Conservation (phyloP, 2,797 vertebrate species). For the Betta splendens region DNA sequence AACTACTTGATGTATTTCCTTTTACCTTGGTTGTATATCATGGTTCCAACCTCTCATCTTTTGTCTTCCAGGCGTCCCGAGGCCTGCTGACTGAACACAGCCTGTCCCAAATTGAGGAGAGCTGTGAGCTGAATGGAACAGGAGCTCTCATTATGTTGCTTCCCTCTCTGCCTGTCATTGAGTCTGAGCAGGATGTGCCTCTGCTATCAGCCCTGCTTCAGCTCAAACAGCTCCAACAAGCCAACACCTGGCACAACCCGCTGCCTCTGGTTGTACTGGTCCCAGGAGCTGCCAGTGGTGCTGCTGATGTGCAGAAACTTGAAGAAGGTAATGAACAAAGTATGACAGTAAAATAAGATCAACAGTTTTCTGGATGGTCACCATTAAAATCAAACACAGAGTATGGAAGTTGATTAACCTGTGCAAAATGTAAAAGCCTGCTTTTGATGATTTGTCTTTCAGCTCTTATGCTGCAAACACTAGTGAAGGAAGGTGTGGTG, state of each 20-base stretch:
- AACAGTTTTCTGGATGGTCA: neutral
- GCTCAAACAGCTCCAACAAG: constrained; percentile 91
- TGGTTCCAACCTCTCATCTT: neutral
- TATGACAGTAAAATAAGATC: neutral
- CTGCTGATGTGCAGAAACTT: constrained; percentile 70
- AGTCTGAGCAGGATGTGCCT: constrained; percentile 83
- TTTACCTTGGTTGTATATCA: neutral
- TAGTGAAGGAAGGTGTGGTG: constrained; percentile 88
- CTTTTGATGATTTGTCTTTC: constrained; percentile 5
- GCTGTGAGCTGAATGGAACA: constrained; percentile 87
- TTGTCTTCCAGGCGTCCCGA: constrained; percentile 77
- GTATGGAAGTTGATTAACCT: neutral
- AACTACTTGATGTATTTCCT: no score
- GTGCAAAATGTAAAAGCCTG: neutral
- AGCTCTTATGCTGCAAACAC: constrained; percentile 88
- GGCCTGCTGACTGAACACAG: constrained; percentile 81
- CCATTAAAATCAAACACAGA: neutral
- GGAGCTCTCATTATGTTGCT: constrained; percentile 88
- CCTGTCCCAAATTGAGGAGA: constrained; percentile 79
- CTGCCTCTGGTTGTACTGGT: constrained; percentile 88
- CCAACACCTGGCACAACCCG: constrained; percentile 84
- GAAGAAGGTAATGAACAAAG: constrained; percentile 81
- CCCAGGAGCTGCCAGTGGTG: constrained; percentile 60
- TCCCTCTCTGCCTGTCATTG: constrained; percentile 65
- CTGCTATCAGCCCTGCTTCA: constrained; percentile 91